Conservation (phyloP, 2,113 vertebrate genomes). For the Coracopsis vasa region DNA sequence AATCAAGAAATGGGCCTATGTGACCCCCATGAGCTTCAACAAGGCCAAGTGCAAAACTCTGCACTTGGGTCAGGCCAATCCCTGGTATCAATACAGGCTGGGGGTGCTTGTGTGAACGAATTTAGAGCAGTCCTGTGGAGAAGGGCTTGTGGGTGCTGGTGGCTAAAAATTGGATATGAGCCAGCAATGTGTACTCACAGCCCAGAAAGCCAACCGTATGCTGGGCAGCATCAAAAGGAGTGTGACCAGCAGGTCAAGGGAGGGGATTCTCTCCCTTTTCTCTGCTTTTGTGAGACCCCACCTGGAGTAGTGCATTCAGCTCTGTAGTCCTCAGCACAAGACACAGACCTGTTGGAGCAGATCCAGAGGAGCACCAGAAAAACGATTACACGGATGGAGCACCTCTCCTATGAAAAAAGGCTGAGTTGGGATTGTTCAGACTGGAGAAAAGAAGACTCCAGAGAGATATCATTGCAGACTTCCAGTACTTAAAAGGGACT, state of each 20-base stretch:
- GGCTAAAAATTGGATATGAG: background rate
- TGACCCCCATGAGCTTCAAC: background rate
- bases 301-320: background rate
- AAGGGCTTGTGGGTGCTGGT: background rate
- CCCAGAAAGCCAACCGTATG: background rate
- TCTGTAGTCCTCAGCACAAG: background rate
- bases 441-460: background rate
- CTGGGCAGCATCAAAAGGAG: background rate
- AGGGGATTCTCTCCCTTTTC: background rate
- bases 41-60: background rate
- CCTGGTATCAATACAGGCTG: no score
- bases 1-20: background rate
- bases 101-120: no score
- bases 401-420: background rate
- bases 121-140: background rate
- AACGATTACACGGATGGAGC: background rate
- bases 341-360: background rate
- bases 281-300: background rate
- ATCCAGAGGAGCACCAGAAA: background rate
- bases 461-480: background rate
- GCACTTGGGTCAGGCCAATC: rapidly evolving
- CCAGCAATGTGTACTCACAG: background rate
- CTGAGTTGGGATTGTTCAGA: background rate
- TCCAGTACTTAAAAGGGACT: background rate
- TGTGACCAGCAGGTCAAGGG: background rate